These are phyloP conservation scores for Drosophila hydei DNA, from an alignment of 1,140 invertebrate genomes.

Conservation along the genomic window DNA sequence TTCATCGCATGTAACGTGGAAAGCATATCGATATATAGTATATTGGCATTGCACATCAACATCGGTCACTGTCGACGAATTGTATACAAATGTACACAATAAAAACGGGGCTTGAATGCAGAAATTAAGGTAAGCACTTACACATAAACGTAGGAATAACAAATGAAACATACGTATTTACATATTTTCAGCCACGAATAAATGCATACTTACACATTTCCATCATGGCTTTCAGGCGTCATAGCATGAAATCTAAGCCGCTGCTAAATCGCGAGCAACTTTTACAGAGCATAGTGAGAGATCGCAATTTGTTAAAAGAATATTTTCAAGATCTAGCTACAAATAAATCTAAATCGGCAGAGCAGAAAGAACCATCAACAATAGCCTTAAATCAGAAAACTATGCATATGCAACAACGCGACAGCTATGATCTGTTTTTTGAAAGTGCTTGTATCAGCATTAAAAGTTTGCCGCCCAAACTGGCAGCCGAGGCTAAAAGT, in stretches of 20 bases:
- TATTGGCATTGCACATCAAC: not conserved
- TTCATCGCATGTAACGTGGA: not conserved
- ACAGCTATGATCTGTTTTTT: constrained; percentile 75
- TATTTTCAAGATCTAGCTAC: constrained; percentile 34
- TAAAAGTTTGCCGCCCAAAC: constrained; percentile 66
- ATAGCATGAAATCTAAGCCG: constrained; percentile 4
- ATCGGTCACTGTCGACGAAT: not conserved
- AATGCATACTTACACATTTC: not conserved
- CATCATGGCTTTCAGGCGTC: constrained; percentile 19
- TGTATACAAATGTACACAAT: not conserved
- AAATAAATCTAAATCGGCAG: not conserved
- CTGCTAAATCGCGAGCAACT: constrained; percentile 40
- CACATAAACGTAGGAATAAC: not conserved
- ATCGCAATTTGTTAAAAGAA: constrained; percentile 32
- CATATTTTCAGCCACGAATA: not conserved
- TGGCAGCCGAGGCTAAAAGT: constrained; percentile 70
- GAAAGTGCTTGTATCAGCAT: constrained; percentile 72
- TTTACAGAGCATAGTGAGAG: constrained; percentile 35
- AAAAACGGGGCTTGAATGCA: not conserved
- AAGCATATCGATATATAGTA: constrained; percentile 10
- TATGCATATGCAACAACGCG: constrained; percentile 21
- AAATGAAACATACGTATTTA: too few species aligned
- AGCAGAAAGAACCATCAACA: not conserved
- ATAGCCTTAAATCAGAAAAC: not conserved
- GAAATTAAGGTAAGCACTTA: not conserved